phyloP scores from a whole-genome alignment of 2,797 vertebrate species.

The Sebastolobus alascanus region DNA sequence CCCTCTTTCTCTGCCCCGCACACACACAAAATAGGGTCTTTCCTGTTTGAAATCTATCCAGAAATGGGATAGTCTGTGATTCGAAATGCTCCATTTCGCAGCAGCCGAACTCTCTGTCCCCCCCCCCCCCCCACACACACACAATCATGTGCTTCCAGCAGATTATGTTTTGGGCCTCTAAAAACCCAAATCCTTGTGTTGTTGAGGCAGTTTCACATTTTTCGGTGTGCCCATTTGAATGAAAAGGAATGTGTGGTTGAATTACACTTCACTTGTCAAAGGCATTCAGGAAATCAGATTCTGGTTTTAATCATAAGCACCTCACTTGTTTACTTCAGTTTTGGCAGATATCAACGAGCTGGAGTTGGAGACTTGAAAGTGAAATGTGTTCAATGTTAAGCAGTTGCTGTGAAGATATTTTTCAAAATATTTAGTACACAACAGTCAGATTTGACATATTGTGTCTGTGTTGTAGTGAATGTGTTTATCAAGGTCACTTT shows the following conservation, averaged over 20 bases:
- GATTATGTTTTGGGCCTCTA: constrained; percentile 54
- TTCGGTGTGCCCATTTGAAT: constrained; percentile 28
- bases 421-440: background rate
- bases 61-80: constrained; percentile 70
- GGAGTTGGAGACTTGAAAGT: background rate
- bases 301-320: constrained; percentile 33
- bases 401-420: background rate
- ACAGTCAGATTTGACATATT: background rate
- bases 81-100: constrained; percentile 63
- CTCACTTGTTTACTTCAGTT: constrained; percentile 10
- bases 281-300: constrained; percentile 26
- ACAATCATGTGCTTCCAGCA: constrained; percentile 57
- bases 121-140: background rate
- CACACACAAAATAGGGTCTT: constrained; percentile 36
- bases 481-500: constrained; percentile 28
- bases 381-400: constrained; percentile 5
- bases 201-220: constrained; percentile 24
- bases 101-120: constrained; percentile 42
- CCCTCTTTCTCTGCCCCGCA: background rate
- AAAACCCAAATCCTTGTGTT: constrained; percentile 42
- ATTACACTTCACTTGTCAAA: constrained; percentile 15
- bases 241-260: constrained; percentile 19
- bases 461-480: background rate
- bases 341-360: background rate
- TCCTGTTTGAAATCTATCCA: constrained; percentile 67